These are phyloP conservation scores for Agrochola circellaris DNA, from an alignment of 2,888 invertebrate genomes.

Conservation along the genomic window DNA sequence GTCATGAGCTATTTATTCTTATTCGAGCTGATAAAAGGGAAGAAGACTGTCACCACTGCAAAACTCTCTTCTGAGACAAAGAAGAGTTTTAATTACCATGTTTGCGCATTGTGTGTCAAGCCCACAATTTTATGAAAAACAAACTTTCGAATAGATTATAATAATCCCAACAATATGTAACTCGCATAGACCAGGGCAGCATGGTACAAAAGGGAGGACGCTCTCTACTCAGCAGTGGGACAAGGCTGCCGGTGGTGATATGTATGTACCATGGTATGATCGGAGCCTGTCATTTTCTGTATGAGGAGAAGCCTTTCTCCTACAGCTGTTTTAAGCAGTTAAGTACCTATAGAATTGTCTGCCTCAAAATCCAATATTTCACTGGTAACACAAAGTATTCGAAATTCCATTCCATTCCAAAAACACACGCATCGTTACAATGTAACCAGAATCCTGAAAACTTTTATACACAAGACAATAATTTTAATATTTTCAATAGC, in stretches of 20 bases:
- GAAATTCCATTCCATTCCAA: constrained; percentile 10
- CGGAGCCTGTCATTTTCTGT: not conserved
- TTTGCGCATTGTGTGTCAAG: not conserved
- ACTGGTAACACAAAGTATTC: too few species aligned
- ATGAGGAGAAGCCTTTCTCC: not conserved
- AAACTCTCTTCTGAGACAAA: not conserved
- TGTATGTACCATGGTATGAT: not conserved
- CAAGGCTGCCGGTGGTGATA: too few species aligned
- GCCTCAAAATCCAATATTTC: constrained; percentile 2
- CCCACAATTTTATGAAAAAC: too few species aligned
- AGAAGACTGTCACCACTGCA: not conserved
- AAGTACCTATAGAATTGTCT: not conserved
- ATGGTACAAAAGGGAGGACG: too few species aligned
- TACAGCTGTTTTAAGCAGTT: too few species aligned
- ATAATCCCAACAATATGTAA: not conserved
- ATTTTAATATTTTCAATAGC: constrained; percentile 66
- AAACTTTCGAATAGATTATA: not conserved
- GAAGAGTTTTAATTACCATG: not conserved
- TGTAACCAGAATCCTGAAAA: constrained; percentile 42
- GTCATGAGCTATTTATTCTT: too few species aligned
- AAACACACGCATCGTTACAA: constrained; percentile 28
- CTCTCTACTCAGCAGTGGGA: too few species aligned
- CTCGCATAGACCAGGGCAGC: too few species aligned
- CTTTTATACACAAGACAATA: constrained; percentile 53
- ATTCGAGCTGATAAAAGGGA: not conserved